phyloP scores from a whole-genome alignment of 2,888 invertebrate genomes.

The Xylota segnis region DNA sequence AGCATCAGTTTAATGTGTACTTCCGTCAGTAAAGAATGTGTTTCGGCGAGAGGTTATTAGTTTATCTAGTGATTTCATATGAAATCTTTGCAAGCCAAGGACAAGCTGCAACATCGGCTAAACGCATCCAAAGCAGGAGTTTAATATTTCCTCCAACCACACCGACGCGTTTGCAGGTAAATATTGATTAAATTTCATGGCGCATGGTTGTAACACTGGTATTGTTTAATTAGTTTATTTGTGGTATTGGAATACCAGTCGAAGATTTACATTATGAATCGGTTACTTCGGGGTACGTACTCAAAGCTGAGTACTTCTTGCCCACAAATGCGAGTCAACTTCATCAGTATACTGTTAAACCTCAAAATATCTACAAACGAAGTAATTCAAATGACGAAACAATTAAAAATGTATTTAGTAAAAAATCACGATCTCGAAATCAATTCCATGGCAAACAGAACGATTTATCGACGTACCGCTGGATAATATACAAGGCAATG shows the following conservation, averaged over 20 bases:
- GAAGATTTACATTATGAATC: slow-evolving; percentile 81
- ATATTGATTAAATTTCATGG: neutral
- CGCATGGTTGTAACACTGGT: neutral
- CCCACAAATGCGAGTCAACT: slow-evolving; percentile 80
- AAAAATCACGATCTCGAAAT: slow-evolving; percentile 77
- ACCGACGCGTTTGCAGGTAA: slow-evolving; percentile 83
- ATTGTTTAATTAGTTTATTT: slow-evolving; percentile 80
- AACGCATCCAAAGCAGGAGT: slow-evolving; percentile 18
- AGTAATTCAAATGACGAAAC: slow-evolving; percentile 63
- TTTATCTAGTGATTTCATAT: slow-evolving; percentile 16
- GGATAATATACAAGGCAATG: slow-evolving; percentile 81
- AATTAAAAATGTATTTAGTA: slow-evolving; percentile 72
- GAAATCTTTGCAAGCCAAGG: neutral
- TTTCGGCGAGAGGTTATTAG: neutral
- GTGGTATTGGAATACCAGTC: slow-evolving; percentile 83
- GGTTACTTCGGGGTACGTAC: slow-evolving; percentile 82
- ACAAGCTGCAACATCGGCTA: neutral
- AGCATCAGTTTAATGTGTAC: slow-evolving; percentile 6
- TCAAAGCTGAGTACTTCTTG: slow-evolving; percentile 82
- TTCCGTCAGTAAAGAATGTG: slow-evolving; percentile 41
- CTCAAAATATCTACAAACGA: slow-evolving; percentile 79
- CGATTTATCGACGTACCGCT: slow-evolving; percentile 80
- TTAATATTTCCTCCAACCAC: slow-evolving; percentile 82
- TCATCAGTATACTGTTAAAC: slow-evolving; percentile 80
- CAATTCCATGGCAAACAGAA: slow-evolving; percentile 71